Percentiles rank a stretch among this genome's conserved stretches.
Conservation (phyloP, 1,140 invertebrate genomes). For the Helicoverpa armigera region DNA sequence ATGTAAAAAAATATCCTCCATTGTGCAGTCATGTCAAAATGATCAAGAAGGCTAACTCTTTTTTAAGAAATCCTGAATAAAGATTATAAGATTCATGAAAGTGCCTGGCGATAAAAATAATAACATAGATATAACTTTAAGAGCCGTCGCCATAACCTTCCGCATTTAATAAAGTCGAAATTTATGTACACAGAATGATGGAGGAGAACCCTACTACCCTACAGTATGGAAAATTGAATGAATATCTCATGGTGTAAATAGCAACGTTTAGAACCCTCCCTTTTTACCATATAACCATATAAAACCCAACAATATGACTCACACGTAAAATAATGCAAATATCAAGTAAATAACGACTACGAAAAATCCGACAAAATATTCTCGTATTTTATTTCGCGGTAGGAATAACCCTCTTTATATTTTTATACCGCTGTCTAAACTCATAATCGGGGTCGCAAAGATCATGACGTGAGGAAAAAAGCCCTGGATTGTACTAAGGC, state of each 20-base stretch:
- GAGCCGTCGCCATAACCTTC: background rate
- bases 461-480: conserved; percentile 29
- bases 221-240: conserved; percentile 46
- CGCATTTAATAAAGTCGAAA: conserved; percentile 27
- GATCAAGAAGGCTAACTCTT: no score
- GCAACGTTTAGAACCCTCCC: conserved; percentile 27
- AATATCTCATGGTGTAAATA: conserved; percentile 45
- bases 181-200: conserved; percentile 20
- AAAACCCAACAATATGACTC: conserved; percentile 46
- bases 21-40: no score
- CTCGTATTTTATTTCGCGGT: conserved; percentile 23
- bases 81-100: background rate
- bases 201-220: background rate
- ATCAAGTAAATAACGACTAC: conserved; percentile 33
- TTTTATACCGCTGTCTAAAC: conserved; percentile 35
- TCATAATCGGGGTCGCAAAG: conserved; percentile 43
- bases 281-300: conserved; percentile 46
- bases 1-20: no score
- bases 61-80: background rate
- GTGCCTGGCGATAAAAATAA: conserved; percentile 1
- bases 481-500: conserved; percentile 7
- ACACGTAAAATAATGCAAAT: conserved; percentile 39
- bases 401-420: conserved; percentile 41
- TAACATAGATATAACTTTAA: conserved; percentile 11
- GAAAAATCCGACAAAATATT: conserved; percentile 40